phyloP scores from a whole-genome alignment of 2,888 invertebrate species.

The Mimumesa dahlbomi region DNA sequence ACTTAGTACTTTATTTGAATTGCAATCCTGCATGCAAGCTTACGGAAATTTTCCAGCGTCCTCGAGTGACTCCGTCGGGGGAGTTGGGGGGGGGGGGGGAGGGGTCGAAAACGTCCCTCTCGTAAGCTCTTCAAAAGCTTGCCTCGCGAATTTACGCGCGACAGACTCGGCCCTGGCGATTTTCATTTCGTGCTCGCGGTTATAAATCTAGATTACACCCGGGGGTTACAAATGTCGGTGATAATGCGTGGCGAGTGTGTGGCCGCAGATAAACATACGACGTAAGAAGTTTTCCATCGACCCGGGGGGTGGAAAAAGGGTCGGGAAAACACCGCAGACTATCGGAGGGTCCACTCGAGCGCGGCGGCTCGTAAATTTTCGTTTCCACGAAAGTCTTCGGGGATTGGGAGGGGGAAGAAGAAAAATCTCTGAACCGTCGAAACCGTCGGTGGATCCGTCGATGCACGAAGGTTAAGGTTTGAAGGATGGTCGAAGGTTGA shows the following conservation, averaged over 20 bases:
- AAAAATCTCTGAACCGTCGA: constrained; percentile 49
- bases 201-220: constrained; percentile 40
- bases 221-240: constrained; percentile 36
- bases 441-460: constrained; percentile 33
- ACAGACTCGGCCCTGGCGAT: neutral
- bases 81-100: too few species aligned
- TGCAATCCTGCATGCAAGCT: neutral
- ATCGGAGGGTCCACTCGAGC: constrained; percentile 41
- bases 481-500: constrained; percentile 21
- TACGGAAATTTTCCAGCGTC: neutral
- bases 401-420: constrained; percentile 8
- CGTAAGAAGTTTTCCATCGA: constrained; percentile 23
- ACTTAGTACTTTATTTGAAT: constrained; percentile 1
- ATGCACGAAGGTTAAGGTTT: constrained; percentile 35
- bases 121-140: neutral
- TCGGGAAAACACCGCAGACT: constrained; percentile 15
- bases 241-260: constrained; percentile 41
- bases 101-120: neutral
- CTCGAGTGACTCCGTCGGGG: constrained; percentile 5
- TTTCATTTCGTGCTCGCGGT: neutral
- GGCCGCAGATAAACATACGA: constrained; percentile 55
- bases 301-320: too few species aligned
- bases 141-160: neutral
- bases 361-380: constrained; percentile 59
- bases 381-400: constrained; percentile 12